Evolutionary conservation across 1,140 invertebrate genomes (phyloP).

Genomic region (Drosophila bifasciata): DNA sequence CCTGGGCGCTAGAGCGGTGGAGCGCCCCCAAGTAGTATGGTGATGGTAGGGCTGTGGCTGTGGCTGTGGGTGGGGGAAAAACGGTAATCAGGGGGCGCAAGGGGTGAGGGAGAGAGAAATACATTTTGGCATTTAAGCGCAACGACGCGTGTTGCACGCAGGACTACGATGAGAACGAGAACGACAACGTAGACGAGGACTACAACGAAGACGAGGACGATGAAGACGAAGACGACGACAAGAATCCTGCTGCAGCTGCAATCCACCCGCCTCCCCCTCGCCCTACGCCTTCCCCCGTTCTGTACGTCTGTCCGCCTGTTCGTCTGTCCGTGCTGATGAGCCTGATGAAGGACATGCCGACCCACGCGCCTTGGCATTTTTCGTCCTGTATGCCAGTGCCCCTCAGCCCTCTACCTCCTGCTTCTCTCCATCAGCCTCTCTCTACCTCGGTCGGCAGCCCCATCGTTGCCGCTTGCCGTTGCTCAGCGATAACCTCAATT

Average conservation of each 20-base stretch:
- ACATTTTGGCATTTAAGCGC: constrained; percentile 73
- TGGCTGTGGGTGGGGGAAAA: constrained; percentile 16
- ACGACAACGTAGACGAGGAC: constrained; percentile 12
- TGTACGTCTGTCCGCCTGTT: constrained; percentile 4
- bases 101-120: constrained; percentile 1
- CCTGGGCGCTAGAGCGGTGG: background rate
- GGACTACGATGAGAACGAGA: constrained; percentile 32
- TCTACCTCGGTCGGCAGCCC: background rate
- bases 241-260: constrained; percentile 2
- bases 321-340: constrained; percentile 55
- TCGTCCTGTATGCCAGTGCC: constrained; percentile 12
- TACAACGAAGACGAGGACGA: constrained; percentile 11
- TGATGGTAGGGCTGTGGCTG: too few relatives aligned
- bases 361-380: constrained; percentile 50
- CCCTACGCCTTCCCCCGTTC: constrained; percentile 8
- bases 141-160: constrained; percentile 74
- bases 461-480: constrained; percentile 36
- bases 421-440: background rate
- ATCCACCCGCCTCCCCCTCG: constrained; percentile 4
- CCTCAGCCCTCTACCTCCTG: background rate
- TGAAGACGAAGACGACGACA: constrained; percentile 1
- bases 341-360: constrained; percentile 60
- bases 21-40: background rate
- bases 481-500: constrained; percentile 77
- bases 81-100: constrained; percentile 28